A percentile compares a stretch with the other conserved stretches of the same genome.
Conservation (phyloP, 2,888 invertebrate genomes). For the Panopea generosa region DNA sequence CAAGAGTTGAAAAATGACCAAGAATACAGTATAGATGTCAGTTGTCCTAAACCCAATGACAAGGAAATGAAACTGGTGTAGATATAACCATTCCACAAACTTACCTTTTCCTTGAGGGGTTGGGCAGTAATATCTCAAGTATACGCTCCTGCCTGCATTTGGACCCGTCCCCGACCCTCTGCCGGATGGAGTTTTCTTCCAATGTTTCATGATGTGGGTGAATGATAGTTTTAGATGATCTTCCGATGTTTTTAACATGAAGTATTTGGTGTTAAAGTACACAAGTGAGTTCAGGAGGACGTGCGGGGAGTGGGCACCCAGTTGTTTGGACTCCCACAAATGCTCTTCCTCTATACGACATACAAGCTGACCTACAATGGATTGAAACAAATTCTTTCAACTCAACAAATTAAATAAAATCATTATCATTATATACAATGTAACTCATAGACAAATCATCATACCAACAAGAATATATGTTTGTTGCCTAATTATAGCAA, state of each 20-base stretch:
- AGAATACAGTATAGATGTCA: too few species aligned
- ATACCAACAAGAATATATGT: too few species aligned
- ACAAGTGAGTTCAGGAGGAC: slow-evolving; percentile 96
- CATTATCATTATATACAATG: too few species aligned
- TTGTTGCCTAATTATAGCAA: too few species aligned
- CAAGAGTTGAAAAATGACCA: too few species aligned
- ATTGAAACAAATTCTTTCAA: too few species aligned
- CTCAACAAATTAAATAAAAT: too few species aligned
- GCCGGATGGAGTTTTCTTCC: slow-evolving; percentile 86
- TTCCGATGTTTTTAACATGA: slow-evolving; percentile 95
- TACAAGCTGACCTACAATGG: slow-evolving; percentile 91
- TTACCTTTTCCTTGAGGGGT: slow-evolving; percentile 62
- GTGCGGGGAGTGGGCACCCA: slow-evolving; percentile 97
- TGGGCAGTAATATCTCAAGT: slow-evolving; percentile 95
- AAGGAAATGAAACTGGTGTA: too few species aligned
- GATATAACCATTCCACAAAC: too few species aligned
- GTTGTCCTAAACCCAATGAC: too few species aligned
- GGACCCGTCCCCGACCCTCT: slow-evolving; percentile 67
- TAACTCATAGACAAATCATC: too few species aligned
- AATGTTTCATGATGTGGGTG: slow-evolving; percentile 98
- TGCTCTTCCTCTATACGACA: slow-evolving; percentile 98
- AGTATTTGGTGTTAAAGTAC: slow-evolving; percentile 98
- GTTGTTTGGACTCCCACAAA: slow-evolving; percentile 97
- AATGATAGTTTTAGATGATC: slow-evolving; percentile 96
- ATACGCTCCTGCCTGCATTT: slow-evolving; percentile 91